A percentile compares a stretch with the other conserved stretches of the same genome.
Evolutionary conservation across 2,888 invertebrate species (phyloP).

Genomic region (Troides helena): DNA sequence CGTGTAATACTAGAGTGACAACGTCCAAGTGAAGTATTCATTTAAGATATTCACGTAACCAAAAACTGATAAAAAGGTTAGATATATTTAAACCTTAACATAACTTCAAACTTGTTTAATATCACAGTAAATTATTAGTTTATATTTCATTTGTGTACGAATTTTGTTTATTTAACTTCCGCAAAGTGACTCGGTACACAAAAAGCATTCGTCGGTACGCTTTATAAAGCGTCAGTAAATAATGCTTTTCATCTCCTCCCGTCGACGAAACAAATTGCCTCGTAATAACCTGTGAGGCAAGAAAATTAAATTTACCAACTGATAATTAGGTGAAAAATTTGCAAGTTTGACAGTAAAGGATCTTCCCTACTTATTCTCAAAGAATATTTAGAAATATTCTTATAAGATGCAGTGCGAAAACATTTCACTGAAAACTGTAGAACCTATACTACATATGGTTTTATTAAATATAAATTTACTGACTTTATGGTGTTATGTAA

Average conservation of each 20-base stretch:
- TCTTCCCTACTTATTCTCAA: constrained; percentile 1
- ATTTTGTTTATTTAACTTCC: not conserved
- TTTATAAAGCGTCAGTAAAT: constrained; percentile 6
- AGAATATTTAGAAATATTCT: not conserved
- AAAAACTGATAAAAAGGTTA: no score
- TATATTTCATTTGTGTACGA: not conserved
- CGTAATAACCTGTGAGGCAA: constrained; percentile 12
- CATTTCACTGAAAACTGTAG: not conserved
- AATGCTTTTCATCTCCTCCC: constrained; percentile 15
- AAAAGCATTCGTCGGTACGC: not conserved
- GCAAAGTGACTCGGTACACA: not conserved
- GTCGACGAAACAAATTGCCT: constrained; percentile 15
- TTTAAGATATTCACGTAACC: not conserved
- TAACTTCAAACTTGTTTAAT: no score
- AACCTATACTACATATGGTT: no score
- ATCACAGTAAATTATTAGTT: no score
- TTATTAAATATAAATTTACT: no score
- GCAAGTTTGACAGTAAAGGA: constrained; percentile 12
- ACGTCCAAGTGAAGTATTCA: not conserved
- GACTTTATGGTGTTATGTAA: no score
- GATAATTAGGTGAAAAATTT: constrained; percentile 15
- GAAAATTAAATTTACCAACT: constrained; percentile 22
- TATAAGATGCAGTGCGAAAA: not conserved
- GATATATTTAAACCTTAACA: no score
- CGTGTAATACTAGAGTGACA: no score